Conservation (phyloP, 1,140 invertebrate genomes). For the Rhagoletis zephyria region DNA sequence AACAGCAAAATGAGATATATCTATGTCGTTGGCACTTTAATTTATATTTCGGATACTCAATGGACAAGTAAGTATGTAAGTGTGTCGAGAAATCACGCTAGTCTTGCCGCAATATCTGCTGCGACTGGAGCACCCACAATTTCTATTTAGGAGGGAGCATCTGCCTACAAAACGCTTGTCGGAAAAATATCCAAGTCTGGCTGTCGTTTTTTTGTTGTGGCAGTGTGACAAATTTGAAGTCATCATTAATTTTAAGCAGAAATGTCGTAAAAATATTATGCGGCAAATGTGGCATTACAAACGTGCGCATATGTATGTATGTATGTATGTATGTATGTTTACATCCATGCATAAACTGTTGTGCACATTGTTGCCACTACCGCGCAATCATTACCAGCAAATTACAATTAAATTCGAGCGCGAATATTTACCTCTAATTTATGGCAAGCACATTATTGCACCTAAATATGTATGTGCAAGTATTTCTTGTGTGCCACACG, state of each 20-base stretch:
- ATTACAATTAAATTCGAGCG: conserved; percentile 49
- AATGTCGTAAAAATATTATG: conserved; percentile 51
- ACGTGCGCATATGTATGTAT: background rate
- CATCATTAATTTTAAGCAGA: conserved; percentile 46
- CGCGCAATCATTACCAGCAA: conserved; percentile 19
- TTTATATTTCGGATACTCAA: background rate
- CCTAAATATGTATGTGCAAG: background rate
- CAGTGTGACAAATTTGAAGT: conserved; percentile 51
- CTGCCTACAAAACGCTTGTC: background rate
- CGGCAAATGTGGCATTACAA: conserved; percentile 35
- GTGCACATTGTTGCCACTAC: conserved; percentile 20
- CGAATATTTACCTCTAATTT: conserved; percentile 51
- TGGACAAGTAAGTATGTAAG: background rate
- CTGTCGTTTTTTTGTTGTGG: conserved; percentile 34
- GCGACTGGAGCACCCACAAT: background rate
- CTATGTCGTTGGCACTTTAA: background rate
- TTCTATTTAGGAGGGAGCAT: background rate
- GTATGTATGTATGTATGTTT: background rate
- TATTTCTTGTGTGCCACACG: background rate
- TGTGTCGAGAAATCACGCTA: background rate
- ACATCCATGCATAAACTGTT: background rate
- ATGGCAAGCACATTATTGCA: conserved; percentile 25
- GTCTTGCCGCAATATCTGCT: background rate
- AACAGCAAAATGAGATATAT: background rate
- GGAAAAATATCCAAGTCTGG: background rate